Evolutionary conservation across 2,888 invertebrate species (phyloP), one percentile per base, ranked within the genome.

Genomic region (Electrophaes corylata): DNA sequence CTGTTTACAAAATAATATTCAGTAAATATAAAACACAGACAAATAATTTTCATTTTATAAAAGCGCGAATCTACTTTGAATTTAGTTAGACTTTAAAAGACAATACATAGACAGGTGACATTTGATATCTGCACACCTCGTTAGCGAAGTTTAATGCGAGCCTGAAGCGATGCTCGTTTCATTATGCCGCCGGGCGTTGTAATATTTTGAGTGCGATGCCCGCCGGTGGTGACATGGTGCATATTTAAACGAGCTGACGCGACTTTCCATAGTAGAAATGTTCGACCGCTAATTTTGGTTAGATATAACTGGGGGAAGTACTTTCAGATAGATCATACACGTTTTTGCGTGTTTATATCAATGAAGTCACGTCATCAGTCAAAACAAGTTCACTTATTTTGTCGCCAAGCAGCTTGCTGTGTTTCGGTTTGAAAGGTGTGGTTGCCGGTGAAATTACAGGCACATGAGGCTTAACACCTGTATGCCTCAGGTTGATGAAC

Each of bases 181-280:
- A 89, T 88, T 87, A 88, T 87, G 87, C 88, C 84, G 82, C 83
- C 84, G 83, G 84, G 82, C 81, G 82, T 39, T 57, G 43, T 86
- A 86, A 86, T 88, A 85, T 87, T 87, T 88, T 80, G 83, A 87
- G 86, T 79, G 84, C 82, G 83, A 83, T 82, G 82, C 86, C 86
- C 85, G 81, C 39, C 78, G 77, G 76, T 72, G 83, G 81, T 86
- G 85, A 85, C 84, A 85, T 76, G 81, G 70, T 84, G 86, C 85
- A 87, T 86, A 85, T 86, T 86, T 84, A 85, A 86, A 43, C 12
- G 6, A 67, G 78, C 72, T 74, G 72, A 70, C 73, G 72, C 73
- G 75, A 66, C 75, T 76, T 47, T 41, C 65, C 70, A n/a, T n/a
- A 73, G 73, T 65, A 58, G 82, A 82, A 83, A 81, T 81, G 80